phyloP scores from a whole-genome alignment of 1,140 invertebrate species.

The Drosophila azteca region DNA sequence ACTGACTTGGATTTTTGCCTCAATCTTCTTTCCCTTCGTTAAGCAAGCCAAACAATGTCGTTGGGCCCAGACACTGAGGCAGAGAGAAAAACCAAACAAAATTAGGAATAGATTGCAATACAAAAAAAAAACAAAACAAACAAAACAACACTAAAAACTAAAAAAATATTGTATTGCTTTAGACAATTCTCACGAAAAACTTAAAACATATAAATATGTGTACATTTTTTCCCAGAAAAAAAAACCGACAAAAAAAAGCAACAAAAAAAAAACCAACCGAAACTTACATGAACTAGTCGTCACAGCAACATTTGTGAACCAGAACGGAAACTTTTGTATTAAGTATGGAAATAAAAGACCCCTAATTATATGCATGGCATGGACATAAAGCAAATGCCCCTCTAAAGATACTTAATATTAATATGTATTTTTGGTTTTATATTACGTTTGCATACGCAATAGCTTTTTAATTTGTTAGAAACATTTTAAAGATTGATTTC shows the following conservation, averaged over 20 bases:
- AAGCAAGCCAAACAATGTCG: conserved; percentile 23
- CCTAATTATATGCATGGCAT: conserved; percentile 67
- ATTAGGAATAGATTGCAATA: conserved; percentile 67
- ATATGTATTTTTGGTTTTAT: conserved; percentile 24
- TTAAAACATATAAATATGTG: conserved; percentile 52
- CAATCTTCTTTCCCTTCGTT: conserved; percentile 24
- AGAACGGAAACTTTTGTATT: conserved; percentile 59
- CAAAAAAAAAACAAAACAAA: conserved; percentile 22
- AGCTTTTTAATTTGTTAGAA: conserved; percentile 46
- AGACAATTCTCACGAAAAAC: conserved; percentile 69
- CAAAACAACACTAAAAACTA: conserved; percentile 6
- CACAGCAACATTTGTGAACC: conserved; percentile 53
- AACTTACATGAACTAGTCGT: conserved; percentile 69
- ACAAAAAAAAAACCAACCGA: conserved; percentile 27
- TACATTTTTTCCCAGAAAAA: conserved; percentile 47
- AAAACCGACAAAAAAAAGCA: conserved; percentile 21
- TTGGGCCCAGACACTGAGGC: not conserved
- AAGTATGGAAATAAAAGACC: conserved; percentile 55
- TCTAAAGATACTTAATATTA: conserved; percentile 42
- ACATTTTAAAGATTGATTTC: conserved; percentile 45
- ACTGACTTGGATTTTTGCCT: not conserved
- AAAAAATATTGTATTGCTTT: conserved; percentile 64
- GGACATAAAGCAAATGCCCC: conserved; percentile 46
- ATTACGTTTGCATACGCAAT: conserved; percentile 30
- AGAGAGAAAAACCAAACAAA: not conserved